A percentile compares a stretch with the other conserved stretches of the same genome.
Evolutionary conservation across 1,140 invertebrate genomes (phyloP).

Genomic region (Rhynchophorus ferrugineus): DNA sequence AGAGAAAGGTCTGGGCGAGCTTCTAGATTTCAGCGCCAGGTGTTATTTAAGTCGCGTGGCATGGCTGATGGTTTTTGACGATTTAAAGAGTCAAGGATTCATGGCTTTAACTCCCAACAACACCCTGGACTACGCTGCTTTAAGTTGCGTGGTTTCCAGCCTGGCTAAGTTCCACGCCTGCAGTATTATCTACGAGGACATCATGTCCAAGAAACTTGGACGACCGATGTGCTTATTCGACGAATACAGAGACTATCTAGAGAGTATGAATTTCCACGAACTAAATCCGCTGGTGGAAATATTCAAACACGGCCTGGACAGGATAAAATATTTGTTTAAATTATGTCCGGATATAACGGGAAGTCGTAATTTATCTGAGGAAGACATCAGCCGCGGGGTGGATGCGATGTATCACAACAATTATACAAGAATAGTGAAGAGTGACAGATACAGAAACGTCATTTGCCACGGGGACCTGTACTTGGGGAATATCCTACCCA

Average conservation of each 20-base stretch:
- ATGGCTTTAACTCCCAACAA: slow-evolving; percentile 11
- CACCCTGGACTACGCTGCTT: slow-evolving; percentile 6
- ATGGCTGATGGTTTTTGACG: slow-evolving; percentile 21
- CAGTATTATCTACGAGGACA: slow-evolving; percentile 26
- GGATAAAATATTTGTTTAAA: not conserved
- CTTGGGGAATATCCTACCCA: slow-evolving; percentile 56
- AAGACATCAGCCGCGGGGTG: not conserved
- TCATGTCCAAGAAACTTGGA: slow-evolving; percentile 15
- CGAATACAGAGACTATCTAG: slow-evolving; percentile 29
- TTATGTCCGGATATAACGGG: slow-evolving; percentile 5
- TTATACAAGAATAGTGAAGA: slow-evolving; percentile 43
- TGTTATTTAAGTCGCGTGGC: slow-evolving; percentile 14
- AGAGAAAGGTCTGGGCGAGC: slow-evolving; percentile 4
- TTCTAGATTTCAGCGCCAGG: slow-evolving; percentile 17
- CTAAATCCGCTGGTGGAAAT: not conserved
- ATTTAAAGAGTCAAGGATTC: slow-evolving; percentile 14
- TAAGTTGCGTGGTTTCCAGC: slow-evolving; percentile 10
- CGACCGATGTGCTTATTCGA: slow-evolving; percentile 9
- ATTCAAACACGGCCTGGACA: not conserved
- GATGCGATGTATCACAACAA: slow-evolving; percentile 31
- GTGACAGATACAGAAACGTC: slow-evolving; percentile 46
- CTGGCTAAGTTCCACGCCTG: slow-evolving; percentile 27
- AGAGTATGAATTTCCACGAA: slow-evolving; percentile 4
- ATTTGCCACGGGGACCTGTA: slow-evolving; percentile 55
- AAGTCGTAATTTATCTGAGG: not conserved